phyloP scores from a whole-genome alignment of 2,113 vertebrate species.

The Paraplagusia blochii region DNA sequence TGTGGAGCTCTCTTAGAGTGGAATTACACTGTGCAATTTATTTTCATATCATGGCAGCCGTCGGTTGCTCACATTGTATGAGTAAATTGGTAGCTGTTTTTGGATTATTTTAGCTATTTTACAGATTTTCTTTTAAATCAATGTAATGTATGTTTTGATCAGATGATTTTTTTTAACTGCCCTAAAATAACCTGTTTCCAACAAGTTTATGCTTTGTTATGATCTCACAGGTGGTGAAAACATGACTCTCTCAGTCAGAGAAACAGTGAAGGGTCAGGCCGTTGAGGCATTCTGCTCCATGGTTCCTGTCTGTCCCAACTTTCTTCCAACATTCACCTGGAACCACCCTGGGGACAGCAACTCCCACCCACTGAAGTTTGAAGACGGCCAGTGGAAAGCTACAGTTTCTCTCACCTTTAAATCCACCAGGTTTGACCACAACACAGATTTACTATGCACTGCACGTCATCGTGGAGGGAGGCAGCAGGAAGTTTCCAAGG shows the following conservation, averaged over 20 bases:
- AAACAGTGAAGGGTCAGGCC: slow-evolving; percentile 15
- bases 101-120: too few species aligned
- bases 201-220: too few species aligned
- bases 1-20: too few species aligned
- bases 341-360: slow-evolving; percentile 44
- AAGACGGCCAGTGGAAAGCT: slow-evolving; percentile 41
- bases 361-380: slow-evolving; percentile 11
- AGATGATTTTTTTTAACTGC: too few species aligned
- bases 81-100: too few species aligned
- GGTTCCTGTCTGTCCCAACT: slow-evolving; percentile 58
- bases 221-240: slow-evolving; percentile 35
- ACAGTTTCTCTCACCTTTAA: slow-evolving; percentile 63
- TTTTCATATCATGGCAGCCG: not conserved
- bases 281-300: slow-evolving; percentile 56
- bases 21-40: not conserved
- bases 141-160: too few species aligned
- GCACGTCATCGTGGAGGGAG: slow-evolving; percentile 33
- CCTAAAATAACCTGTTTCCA: too few species aligned
- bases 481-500: not conserved
- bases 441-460: slow-evolving; percentile 51
- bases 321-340: slow-evolving; percentile 66
- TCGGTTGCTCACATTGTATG: too few species aligned
- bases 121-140: too few species aligned
- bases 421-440: slow-evolving; percentile 42
- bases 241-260: slow-evolving; percentile 30